Conservation (phyloP, 2,888 invertebrate species). For the Drosophila cracens region DNA sequence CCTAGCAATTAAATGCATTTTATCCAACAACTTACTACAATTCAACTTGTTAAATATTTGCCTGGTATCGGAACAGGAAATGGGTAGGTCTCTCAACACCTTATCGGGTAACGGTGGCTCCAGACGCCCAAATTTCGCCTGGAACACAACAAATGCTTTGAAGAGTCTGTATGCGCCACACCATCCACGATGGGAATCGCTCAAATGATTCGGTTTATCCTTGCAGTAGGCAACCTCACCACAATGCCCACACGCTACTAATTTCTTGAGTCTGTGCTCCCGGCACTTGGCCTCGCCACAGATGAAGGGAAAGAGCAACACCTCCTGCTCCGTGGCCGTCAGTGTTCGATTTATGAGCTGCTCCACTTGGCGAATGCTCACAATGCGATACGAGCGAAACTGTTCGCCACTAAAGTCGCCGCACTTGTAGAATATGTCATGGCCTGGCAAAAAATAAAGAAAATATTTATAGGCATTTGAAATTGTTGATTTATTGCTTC, state of each 20-base stretch:
- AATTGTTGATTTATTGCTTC: slow-evolving; percentile 1
- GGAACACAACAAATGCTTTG: slow-evolving; percentile 87
- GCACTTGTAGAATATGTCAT: slow-evolving; percentile 86
- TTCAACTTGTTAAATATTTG: slow-evolving; percentile 75
- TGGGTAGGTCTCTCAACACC: slow-evolving; percentile 79
- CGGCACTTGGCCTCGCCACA: slow-evolving; percentile 87
- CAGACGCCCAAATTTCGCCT: slow-evolving; percentile 87
- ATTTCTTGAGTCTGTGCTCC: slow-evolving; percentile 85
- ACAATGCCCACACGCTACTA: slow-evolving; percentile 87
- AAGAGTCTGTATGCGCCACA: slow-evolving; percentile 88
- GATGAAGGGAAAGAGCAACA: slow-evolving; percentile 88
- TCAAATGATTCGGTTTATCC: slow-evolving; percentile 86
- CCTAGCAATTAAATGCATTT: not conserved
- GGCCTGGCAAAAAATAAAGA: slow-evolving; percentile 83
- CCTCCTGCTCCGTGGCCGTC: slow-evolving; percentile 89
- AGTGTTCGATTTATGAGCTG: slow-evolving; percentile 87
- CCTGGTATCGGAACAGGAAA: slow-evolving; percentile 72
- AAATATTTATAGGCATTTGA: not conserved
- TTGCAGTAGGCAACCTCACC: slow-evolving; percentile 87
- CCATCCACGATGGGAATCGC: slow-evolving; percentile 86
- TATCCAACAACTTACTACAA: slow-evolving; percentile 62
- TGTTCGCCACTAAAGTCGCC: slow-evolving; percentile 86
- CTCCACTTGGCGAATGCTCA: slow-evolving; percentile 87
- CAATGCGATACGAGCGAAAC: slow-evolving; percentile 88
- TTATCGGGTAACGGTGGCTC: slow-evolving; percentile 87